Evolutionary conservation across 64 coral and sea anemone species (phyloP), one percentile per base, ranked within the genome.

Genomic region (Acropora tenuis): DNA sequence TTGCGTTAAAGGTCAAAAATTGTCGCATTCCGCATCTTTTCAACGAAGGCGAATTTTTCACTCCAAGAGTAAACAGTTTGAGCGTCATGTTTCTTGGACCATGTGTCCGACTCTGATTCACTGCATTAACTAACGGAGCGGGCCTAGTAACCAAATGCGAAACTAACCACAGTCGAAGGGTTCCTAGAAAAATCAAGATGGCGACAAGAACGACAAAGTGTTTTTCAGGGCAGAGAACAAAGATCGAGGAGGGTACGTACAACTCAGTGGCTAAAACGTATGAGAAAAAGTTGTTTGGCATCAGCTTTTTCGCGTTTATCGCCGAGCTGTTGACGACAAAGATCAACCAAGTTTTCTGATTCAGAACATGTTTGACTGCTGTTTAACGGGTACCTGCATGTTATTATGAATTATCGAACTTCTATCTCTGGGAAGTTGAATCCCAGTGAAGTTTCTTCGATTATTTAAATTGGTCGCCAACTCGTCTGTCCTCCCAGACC

Each of bases 121-220:
- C 12, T 78, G 17, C 75, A n/a, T 52, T 30, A 85, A 48, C 0
- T 30, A 85, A 48, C 0, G 45, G 43, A 40, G 2, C 13, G n/a
- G 82, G 82, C 47, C 58, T 44, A 6, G 63, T 45, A 20, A 85
- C 43, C 5, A 47, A 18, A 72, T 71, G 42, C 12, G 65, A n/a
- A 2, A 72, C n/a, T 20, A 85, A 9, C 82, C 61, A 85, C 17
- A 85, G 61, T 12, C 82, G 82, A 50, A 85, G 49, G 47, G 44
- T 85, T 20, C 61, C 82, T 15, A 85, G 65, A 11, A 85, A 47
- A 50, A 85, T 69, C 2, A 40, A 47, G 3, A 85, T 6, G 16
- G 46, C 12, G n/a, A 68, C 65, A 19, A 85, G 44, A 9, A 71
- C 41, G 10, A 72, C n/a, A 71, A 48, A 85, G 11, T 18, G 46